Percentiles rank a stretch among this genome's conserved stretches.
These are phyloP conservation scores for Eutolmus rufibarbis DNA, from an alignment of 2,888 invertebrate species.

Conservation along the genomic window DNA sequence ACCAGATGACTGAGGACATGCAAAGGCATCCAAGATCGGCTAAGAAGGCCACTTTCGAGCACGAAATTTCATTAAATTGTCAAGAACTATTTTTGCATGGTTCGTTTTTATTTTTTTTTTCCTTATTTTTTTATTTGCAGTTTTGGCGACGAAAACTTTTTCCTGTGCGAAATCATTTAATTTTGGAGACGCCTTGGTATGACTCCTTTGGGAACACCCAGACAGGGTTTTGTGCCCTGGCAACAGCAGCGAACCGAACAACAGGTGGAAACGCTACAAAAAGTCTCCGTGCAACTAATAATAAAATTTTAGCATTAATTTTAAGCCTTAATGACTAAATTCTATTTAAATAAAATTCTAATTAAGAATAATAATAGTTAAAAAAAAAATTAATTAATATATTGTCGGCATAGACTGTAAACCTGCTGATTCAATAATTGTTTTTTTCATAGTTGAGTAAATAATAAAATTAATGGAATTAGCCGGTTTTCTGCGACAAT, in stretches of 20 bases:
- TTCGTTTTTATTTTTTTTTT: not conserved
- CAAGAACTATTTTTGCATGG: slow-evolving; percentile 7
- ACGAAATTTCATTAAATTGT: slow-evolving; percentile 37
- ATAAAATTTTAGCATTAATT: no score
- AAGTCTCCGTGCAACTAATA: not conserved
- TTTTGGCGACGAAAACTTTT: not conserved
- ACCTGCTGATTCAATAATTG: no score
- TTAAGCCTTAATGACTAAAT: not conserved
- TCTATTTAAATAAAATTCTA: not conserved
- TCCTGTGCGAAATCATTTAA: not conserved
- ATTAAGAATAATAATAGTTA: no score
- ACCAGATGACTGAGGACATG: not conserved
- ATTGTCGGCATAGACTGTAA: no score
- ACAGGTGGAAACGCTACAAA: not conserved
- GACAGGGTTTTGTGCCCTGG: not conserved
- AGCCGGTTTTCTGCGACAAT: no score
- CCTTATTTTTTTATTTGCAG: not conserved
- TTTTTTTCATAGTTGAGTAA: no score
- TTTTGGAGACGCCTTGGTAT: not conserved
- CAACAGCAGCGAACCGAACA: not conserved
- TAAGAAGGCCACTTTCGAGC: slow-evolving; percentile 5
- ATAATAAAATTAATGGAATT: no score
- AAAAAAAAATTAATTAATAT: no score
- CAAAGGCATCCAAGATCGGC: not conserved
- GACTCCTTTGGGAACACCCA: not conserved